These are phyloP conservation scores for human DNA, from an alignment of 2,113 vertebrate genomes.

Conservation along the genomic window GRCh38 chr13:42486501-42487000, in stretches of 20 bases:
- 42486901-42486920: background rate
- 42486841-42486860: conserved; percentile 34
- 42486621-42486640: conserved; percentile 21
- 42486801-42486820: conserved; percentile 59
- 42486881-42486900: conserved; percentile 53
- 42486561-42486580: background rate
- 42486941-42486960: conserved; percentile 75
- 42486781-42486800: conserved; percentile 46
- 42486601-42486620: background rate
- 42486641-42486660: conserved; percentile 35
- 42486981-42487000: conserved; percentile 77
- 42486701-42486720: conserved; percentile 51
- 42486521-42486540: background rate
- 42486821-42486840: conserved; percentile 66
- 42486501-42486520: background rate
- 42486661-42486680: conserved; percentile 58
- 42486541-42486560: background rate
- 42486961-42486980: conserved; percentile 81
- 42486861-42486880: conserved; percentile 53
- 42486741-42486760: conserved; percentile 69
- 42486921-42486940: conserved; percentile 39
- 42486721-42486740: conserved; percentile 55
- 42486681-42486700: conserved; percentile 13
- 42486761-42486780: conserved; percentile 79
- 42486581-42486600: conserved; percentile 32